Evolutionary conservation across 2,113 vertebrate species (phyloP).

Genomic region (Campylorhamphus procurvoides): DNA sequence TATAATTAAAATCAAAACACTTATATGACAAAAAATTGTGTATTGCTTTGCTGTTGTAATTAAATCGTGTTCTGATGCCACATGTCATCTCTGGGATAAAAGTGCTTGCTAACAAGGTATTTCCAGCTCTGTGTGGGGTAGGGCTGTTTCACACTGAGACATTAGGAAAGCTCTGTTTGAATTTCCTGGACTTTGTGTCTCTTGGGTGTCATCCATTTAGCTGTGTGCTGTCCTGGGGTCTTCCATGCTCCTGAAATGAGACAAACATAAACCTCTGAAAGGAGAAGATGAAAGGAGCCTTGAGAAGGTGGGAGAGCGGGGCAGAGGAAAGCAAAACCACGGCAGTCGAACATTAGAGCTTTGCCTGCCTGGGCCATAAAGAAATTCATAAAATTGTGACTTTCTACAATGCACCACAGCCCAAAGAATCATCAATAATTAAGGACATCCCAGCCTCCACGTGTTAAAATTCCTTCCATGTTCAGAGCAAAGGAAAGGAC

Average conservation of each 20-base stretch:
- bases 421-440: background rate
- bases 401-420: accelerated
- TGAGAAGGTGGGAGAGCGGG: background rate
- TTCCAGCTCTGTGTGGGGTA: background rate
- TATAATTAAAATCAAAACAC: background rate
- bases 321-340: background rate
- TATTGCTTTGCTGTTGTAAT: background rate
- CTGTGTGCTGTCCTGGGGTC: accelerated
- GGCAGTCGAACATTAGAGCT: accelerated
- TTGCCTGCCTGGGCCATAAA: background rate
- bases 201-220: accelerated
- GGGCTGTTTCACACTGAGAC: background rate
- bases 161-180: background rate
- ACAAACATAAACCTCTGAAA: accelerated
- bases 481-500: accelerated
- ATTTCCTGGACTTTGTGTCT: background rate
- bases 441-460: accelerated
- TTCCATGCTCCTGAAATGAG: accelerated
- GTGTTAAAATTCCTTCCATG: accelerated
- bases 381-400: accelerated
- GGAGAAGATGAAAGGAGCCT: background rate
- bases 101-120: background rate
- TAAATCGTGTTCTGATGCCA: background rate
- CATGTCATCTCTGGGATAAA: accelerated
- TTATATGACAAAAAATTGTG: background rate